A percentile compares a stretch with the other conserved stretches of the same genome.
Conservation (phyloP, 2,113 vertebrate species). For the Petromus typicus region DNA sequence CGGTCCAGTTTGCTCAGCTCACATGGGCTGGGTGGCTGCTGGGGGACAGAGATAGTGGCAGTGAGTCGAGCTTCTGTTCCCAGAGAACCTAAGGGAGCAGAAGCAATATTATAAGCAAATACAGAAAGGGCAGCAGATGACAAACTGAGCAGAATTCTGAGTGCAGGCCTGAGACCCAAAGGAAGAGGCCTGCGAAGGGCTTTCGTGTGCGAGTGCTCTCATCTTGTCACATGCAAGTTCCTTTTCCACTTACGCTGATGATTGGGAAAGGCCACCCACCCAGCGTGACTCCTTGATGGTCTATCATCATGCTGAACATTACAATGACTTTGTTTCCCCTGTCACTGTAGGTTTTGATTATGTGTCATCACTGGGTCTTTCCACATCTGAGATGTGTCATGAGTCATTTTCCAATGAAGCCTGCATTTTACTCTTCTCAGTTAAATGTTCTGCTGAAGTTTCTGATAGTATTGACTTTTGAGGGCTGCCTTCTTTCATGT, state of each 20-base stretch:
- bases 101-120: neutral
- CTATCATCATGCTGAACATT: neutral
- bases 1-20: neutral
- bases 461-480: neutral
- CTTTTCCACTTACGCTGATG: neutral
- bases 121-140: neutral
- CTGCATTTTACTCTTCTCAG: neutral
- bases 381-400: neutral
- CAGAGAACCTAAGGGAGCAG: neutral
- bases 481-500: neutral
- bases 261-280: neutral
- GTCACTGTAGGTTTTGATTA: neutral
- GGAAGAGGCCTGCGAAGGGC: neutral
- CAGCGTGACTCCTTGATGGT: neutral
- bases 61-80: neutral
- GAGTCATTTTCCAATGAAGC: neutral
- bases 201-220: fast-evolving
- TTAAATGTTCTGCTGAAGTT: neutral
- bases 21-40: neutral
- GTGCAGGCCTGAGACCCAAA: neutral
- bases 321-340: neutral
- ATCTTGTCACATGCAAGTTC: fast-evolving
- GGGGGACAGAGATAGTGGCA: neutral
- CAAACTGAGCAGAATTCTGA: neutral
- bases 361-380: neutral